Evolutionary conservation across 2,113 vertebrate genomes (phyloP).

Genomic region (Callionymus lyra): DNA sequence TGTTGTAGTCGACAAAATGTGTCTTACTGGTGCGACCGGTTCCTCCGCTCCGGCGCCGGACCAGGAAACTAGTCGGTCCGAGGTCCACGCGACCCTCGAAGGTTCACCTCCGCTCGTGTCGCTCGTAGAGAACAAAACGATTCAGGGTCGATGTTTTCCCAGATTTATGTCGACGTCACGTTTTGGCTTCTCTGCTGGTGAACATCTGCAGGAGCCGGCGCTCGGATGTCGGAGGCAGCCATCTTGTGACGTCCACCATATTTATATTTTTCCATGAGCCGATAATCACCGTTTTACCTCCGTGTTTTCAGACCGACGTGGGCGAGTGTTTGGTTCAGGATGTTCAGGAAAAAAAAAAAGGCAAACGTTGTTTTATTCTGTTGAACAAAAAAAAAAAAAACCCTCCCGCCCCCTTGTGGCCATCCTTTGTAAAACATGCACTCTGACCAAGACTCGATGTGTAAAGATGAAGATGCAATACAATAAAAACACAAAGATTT

Average conservation of each 20-base stretch:
- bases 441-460: slow-evolving; percentile 55
- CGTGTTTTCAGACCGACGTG: slow-evolving; percentile 15
- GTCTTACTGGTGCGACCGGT: slow-evolving; percentile 55
- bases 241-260: slow-evolving; percentile 20
- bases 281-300: slow-evolving; percentile 21
- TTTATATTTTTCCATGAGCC: slow-evolving; percentile 35
- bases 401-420: slow-evolving; percentile 51
- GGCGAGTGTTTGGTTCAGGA: slow-evolving; percentile 10
- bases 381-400: slow-evolving; percentile 28
- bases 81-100: too few species aligned
- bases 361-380: slow-evolving; percentile 12
- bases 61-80: neutral
- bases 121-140: slow-evolving; percentile 1
- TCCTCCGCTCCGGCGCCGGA: slow-evolving; percentile 41
- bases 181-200: slow-evolving; percentile 20
- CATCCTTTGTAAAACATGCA: slow-evolving; percentile 65
- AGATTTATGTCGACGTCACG: too few species aligned
- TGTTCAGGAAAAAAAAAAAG: slow-evolving; percentile 1
- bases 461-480: slow-evolving; percentile 67
- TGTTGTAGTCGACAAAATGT: slow-evolving; percentile 49
- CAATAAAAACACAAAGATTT: slow-evolving; percentile 67
- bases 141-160: too few species aligned
- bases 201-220: neutral
- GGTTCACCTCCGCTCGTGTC: slow-evolving; percentile 6
- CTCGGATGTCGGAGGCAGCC: slow-evolving; percentile 18